Evolutionary conservation across 2,797 vertebrate species (phyloP).

Genomic region (Acanthurus lineatus): DNA sequence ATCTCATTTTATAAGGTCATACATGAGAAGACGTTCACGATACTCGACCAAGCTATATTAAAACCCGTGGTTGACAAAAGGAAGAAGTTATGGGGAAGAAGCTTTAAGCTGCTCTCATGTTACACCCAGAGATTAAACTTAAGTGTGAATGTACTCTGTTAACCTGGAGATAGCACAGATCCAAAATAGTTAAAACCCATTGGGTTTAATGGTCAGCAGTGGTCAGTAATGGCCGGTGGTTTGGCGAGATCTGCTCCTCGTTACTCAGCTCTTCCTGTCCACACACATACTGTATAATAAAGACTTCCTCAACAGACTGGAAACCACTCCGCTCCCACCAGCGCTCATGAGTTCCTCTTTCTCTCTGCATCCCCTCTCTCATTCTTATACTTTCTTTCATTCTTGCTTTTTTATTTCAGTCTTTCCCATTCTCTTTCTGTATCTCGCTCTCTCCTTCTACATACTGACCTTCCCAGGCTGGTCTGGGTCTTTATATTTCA

Average conservation of each 20-base stretch:
- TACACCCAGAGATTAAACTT: constrained; percentile 24
- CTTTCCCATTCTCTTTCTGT: constrained; percentile 61
- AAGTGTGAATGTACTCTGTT: constrained; percentile 61
- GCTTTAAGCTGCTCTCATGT: constrained; percentile 9
- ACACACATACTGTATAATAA: constrained; percentile 78
- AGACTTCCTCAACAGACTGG: constrained; percentile 79
- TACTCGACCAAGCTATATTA: constrained; percentile 29
- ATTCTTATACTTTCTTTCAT: constrained; percentile 53
- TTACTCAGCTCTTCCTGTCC: constrained; percentile 80
- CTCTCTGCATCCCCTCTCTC: constrained; percentile 42
- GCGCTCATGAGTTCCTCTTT: constrained; percentile 52
- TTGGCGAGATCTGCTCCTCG: constrained; percentile 68
- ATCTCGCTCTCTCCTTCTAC: constrained; percentile 59
- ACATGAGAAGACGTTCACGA: constrained; percentile 33
- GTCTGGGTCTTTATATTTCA: constrained; percentile 86
- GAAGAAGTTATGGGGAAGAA: constrained; percentile 19
- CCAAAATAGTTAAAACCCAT: constrained; percentile 73
- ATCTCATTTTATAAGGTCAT: constrained; percentile 60
- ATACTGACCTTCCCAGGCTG: constrained; percentile 83
- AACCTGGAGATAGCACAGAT: constrained; percentile 66
- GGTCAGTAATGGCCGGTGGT: constrained; percentile 84
- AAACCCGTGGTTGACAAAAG: constrained; percentile 39
- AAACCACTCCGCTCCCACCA: constrained; percentile 74
- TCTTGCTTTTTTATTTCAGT: constrained; percentile 56
- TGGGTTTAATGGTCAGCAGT: constrained; percentile 77